A percentile compares a stretch with the other conserved stretches of the same genome.
Conservation (phyloP, 2,113 vertebrate species). For the Eublepharis macularius region DNA sequence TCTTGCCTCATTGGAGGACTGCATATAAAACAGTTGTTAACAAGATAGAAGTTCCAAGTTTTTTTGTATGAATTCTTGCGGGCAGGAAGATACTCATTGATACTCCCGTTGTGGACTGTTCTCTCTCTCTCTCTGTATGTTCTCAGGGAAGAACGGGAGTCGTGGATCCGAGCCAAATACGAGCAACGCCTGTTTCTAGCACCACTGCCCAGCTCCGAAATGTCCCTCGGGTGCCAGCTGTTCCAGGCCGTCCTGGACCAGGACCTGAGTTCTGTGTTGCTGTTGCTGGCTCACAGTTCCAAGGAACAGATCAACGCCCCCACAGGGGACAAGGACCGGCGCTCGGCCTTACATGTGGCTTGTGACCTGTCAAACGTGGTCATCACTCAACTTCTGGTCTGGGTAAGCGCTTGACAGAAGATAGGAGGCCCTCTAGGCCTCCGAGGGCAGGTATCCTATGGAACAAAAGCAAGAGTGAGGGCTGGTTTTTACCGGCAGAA, state of each 20-base stretch:
- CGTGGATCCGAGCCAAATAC: slow-evolving; percentile 95
- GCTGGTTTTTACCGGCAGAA: background rate
- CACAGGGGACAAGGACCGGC: slow-evolving; percentile 63
- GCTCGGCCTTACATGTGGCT: slow-evolving; percentile 86
- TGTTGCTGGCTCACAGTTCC: slow-evolving; percentile 90
- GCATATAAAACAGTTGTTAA: too few species aligned
- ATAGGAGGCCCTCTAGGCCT: too few species aligned
- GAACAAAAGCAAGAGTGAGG: background rate
- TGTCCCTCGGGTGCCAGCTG: slow-evolving; percentile 72
- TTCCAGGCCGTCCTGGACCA: slow-evolving; percentile 81
- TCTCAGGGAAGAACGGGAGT: slow-evolving; percentile 89
- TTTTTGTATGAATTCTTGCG: too few species aligned
- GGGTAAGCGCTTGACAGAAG: slow-evolving; percentile 77
- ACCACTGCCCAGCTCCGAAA: slow-evolving; percentile 72
- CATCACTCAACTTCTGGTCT: slow-evolving; percentile 94
- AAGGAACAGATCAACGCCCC: slow-evolving; percentile 85
- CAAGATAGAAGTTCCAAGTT: too few species aligned
- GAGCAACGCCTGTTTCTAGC: slow-evolving; percentile 90
- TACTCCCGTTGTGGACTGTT: too few species aligned
- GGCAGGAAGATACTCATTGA: background rate
- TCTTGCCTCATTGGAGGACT: too few species aligned
- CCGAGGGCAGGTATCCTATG: fast-evolving
- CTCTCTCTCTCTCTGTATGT: background rate
- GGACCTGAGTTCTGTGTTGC: slow-evolving; percentile 84
- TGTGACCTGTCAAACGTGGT: slow-evolving; percentile 90